Evolutionary conservation across 2,888 invertebrate genomes (phyloP).

Genomic region (Hipparchia sbordonii): DNA sequence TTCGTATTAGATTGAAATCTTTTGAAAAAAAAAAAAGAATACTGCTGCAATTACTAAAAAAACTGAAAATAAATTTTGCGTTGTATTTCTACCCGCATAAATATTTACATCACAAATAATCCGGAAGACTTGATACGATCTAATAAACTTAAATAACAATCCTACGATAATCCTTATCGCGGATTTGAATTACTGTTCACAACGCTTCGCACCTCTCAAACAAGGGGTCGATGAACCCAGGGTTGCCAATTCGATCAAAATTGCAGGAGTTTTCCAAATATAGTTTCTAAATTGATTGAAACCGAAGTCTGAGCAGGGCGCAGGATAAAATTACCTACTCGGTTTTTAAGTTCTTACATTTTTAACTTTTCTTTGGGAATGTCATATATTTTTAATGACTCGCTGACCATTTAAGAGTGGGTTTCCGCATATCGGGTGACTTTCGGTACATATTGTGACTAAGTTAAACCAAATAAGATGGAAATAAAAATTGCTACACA

Average conservation of each 20-base stretch:
- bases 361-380: too few relatives aligned
- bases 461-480: too few relatives aligned
- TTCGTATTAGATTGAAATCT: too few relatives aligned
- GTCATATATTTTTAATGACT: too few relatives aligned
- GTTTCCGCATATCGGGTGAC: too few relatives aligned
- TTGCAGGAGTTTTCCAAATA: not conserved
- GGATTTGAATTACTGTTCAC: slow-evolving; percentile 43
- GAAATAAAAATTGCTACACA: too few relatives aligned
- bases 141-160: slow-evolving; percentile 39
- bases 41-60: too few relatives aligned
- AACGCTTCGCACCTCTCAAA: slow-evolving; percentile 44
- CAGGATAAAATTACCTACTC: not conserved
- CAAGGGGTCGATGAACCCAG: slow-evolving; percentile 54
- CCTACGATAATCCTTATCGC: slow-evolving; percentile 39
- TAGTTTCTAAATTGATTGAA: not conserved
- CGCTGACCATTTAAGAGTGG: too few relatives aligned
- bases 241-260: slow-evolving; percentile 4
- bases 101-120: slow-evolving; percentile 1
- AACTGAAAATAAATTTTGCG: not conserved
- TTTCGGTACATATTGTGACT: too few relatives aligned
- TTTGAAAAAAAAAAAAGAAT: too few relatives aligned
- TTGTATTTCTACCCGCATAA: slow-evolving; percentile 3
- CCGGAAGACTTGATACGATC: slow-evolving; percentile 29
- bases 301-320: not conserved
- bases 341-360: not conserved